Base-by-base conservation (phyloP, 30 jellyfish, hydroid and myxozoan genomes). In the Mastigias papua region DNA sequence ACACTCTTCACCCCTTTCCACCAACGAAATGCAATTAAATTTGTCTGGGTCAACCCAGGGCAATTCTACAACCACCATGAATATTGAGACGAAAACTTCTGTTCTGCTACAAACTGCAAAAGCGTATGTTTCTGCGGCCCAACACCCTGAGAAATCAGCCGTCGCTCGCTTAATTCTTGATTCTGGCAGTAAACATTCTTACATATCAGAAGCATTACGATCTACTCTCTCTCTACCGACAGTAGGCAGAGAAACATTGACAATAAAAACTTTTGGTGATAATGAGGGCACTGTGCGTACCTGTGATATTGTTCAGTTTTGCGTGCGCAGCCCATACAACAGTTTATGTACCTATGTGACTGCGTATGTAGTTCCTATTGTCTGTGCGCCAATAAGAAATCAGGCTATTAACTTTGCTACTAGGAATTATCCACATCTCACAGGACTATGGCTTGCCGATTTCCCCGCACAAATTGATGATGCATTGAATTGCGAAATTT, bases 361-460 rank as follows among this genome's bases (percentile, higher is more conserved):
- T 19, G 93, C 93, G 21, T 70, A 69, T 71, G 87, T 72, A 7
- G 88, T 84, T n/a, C 87, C 93, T 5, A 32, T 58, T 50, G 32
- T 62, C 9, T 80, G 90, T 48, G 70, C 81, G 33, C 84, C 90
- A 6, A 33, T 80, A 28, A 25, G 17, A 37, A 32, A 61, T 23
- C 90, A 80, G 50, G 72, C 90, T 25, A 84, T 69, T 29, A 51
- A 37, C 13, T 69, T 84, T 69, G 93, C 93, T 46, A 86, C 87
- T 20, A 28, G 66, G 4, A 50, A 37, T 32, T 84, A 69, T 33
- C 87, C 80, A 2, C 80, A 84, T 84, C 70, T 84, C 5, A 23
- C 46, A 9, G 80, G 81, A 26, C 88, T 70, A 7, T 16, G 31
- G 69, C 27, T 42, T 4, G 93, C 87, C 46, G 70, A 84, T 33